phyloP scores from a whole-genome alignment of 1,140 invertebrate species.

The Sinella curviseta region DNA sequence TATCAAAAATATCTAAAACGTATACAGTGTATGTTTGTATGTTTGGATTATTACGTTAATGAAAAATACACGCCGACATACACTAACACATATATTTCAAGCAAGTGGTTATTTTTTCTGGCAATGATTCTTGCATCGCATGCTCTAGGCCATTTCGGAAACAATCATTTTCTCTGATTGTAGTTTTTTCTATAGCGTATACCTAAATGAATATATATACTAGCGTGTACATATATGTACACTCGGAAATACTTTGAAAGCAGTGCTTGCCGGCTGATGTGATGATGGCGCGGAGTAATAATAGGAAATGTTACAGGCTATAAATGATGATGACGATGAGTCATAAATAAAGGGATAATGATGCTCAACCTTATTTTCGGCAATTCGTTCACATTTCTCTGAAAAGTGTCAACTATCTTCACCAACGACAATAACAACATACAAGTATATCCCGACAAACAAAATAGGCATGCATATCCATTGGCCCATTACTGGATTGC shows the following conservation, averaged over 20 bases:
- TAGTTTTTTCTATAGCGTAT: neutral
- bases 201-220: neutral
- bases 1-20: too few relatives aligned
- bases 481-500: too few relatives aligned
- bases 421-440: neutral
- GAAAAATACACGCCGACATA: too few relatives aligned
- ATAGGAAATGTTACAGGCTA: neutral
- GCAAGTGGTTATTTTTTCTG: neutral
- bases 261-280: too few relatives aligned
- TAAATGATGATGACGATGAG: neutral
- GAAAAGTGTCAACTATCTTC: slow-evolving; percentile 13
- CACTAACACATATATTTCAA: neutral
- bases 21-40: too few relatives aligned
- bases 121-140: neutral
- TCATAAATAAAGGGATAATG: slow-evolving; percentile 19
- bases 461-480: too few relatives aligned
- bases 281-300: neutral
- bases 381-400: neutral
- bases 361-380: neutral
- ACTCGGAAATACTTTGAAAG: neutral
- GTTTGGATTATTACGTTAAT: too few relatives aligned
- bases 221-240: neutral
- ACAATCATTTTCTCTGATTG: neutral
- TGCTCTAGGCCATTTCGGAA: neutral
- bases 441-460: too few relatives aligned